A percentile compares a stretch with the other conserved stretches of the same genome.
Conservation (phyloP, 2,113 vertebrate genomes). For the Rafetus swinhoei region DNA sequence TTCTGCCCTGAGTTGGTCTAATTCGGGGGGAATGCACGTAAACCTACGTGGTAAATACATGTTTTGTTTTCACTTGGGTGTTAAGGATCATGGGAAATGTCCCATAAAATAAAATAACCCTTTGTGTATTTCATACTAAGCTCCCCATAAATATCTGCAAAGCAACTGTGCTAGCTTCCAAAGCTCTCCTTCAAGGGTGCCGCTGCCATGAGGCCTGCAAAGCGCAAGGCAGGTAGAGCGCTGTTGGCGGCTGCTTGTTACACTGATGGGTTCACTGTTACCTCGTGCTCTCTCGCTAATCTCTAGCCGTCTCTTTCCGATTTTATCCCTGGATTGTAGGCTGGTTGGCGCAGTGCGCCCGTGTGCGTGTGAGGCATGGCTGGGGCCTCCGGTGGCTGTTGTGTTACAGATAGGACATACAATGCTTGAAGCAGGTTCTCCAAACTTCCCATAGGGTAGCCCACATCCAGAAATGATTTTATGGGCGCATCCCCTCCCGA, state of each 20-base stretch:
- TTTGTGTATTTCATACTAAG: background rate
- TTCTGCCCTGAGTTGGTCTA: background rate
- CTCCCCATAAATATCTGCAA: fast-evolving
- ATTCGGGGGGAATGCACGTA: fast-evolving
- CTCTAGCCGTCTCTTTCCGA: background rate
- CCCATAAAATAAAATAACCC: background rate
- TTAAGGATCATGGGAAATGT: background rate
- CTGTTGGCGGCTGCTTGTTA: background rate
- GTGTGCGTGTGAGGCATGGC: too few relatives aligned
- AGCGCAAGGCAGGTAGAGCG: background rate
- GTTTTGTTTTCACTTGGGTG: background rate
- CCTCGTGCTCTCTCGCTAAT: too few relatives aligned
- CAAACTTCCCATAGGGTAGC: too few relatives aligned
- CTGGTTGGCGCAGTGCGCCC: background rate
- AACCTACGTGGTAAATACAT: background rate
- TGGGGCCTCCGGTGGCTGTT: too few relatives aligned
- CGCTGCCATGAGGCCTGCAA: too few relatives aligned
- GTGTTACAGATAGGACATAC: too few relatives aligned
- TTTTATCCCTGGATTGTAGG: background rate
- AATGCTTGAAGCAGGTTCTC: too few relatives aligned
- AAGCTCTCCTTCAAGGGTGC: background rate
- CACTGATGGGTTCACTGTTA: background rate
- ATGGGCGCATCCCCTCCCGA: too few relatives aligned
- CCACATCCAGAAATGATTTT: background rate
- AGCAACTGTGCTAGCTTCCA: background rate